Evolutionary conservation across 1,140 invertebrate genomes (phyloP).

Genomic region (Papilio polytes): DNA sequence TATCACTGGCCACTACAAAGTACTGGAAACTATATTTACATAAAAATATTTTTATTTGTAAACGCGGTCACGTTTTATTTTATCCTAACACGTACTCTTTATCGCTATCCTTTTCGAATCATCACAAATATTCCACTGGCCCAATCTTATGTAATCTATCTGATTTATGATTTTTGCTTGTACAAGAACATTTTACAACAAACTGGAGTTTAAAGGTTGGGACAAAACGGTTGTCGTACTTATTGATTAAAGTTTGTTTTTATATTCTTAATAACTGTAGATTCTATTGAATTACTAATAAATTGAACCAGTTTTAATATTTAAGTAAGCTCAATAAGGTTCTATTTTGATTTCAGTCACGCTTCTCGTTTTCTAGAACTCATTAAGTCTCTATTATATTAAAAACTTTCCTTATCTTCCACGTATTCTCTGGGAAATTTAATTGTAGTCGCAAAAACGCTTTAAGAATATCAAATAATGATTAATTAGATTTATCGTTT

Average conservation of each 20-base stretch:
- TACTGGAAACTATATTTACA: constrained; percentile 7
- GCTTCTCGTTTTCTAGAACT: not conserved
- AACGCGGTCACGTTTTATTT: constrained; percentile 17
- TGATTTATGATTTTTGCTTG: constrained; percentile 5
- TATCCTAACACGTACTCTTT: constrained; percentile 15
- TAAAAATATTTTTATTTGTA: constrained; percentile 21
- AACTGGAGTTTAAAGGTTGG: not conserved
- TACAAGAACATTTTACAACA: not conserved
- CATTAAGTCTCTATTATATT: not conserved
- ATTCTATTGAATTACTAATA: not conserved
- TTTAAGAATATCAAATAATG: not conserved
- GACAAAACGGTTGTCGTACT: not conserved
- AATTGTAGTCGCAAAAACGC: not conserved
- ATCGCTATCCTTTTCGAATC: constrained; percentile 23
- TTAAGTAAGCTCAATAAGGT: not conserved
- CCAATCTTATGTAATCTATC: constrained; percentile 19
- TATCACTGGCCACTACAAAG: not conserved
- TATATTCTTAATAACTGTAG: not conserved
- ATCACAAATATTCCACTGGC: constrained; percentile 11
- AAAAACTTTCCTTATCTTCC: not conserved
- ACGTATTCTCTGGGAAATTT: not conserved
- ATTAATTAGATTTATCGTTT: not conserved
- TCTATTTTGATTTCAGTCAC: not conserved
- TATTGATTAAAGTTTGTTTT: no score
- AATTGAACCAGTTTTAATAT: not conserved